These are phyloP conservation scores for Microcebus murinus DNA, from an alignment of 2,113 vertebrate species.

Conservation along the genomic window DNA sequence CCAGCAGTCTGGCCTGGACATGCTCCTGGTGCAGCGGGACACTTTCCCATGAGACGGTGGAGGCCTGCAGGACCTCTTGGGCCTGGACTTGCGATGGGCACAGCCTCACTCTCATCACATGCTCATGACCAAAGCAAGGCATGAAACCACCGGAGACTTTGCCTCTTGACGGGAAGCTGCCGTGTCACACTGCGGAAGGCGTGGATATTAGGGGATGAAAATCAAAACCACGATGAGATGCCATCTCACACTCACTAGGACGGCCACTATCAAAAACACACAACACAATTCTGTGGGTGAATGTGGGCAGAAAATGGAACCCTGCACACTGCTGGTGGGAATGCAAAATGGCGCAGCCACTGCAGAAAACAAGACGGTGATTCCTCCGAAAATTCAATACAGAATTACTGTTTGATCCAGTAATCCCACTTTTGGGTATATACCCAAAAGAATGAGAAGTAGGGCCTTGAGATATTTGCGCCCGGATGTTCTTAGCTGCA, in stretches of 20 bases:
- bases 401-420: background rate
- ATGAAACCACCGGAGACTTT: background rate
- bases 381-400: background rate
- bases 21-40: background rate
- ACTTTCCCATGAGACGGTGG: background rate
- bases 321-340: background rate
- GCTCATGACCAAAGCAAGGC: background rate
- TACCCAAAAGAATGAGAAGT: background rate
- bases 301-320: background rate
- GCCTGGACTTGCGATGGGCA: background rate
- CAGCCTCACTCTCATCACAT: no score
- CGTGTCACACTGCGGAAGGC: background rate
- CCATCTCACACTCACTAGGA: background rate
- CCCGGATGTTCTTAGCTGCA: no score
- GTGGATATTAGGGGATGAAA: background rate
- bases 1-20: background rate
- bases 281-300: background rate
- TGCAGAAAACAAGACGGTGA: background rate
- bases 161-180: background rate
- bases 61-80: no score
- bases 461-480: background rate
- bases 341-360: background rate
- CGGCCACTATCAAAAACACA: background rate
- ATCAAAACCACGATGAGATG: background rate
- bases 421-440: background rate